Base-by-base conservation (phyloP, 2,888 invertebrate species). In the Coleophora flavipennella region DNA sequence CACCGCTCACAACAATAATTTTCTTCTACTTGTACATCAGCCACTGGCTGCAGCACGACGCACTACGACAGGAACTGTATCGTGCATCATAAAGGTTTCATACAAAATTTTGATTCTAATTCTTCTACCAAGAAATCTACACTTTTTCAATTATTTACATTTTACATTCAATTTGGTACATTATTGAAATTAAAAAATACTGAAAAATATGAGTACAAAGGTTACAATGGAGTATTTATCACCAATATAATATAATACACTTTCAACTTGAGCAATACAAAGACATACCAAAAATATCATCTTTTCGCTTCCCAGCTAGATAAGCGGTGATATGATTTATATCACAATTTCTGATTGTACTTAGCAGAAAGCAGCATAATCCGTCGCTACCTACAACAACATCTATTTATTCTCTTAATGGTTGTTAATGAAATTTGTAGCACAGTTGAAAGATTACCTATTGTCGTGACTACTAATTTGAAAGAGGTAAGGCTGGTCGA, bases 31-130 rank as follows among this genome's bases (percentile, higher is more conserved):
- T 49, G 58, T 58, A 64, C 65, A 63, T 66, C 65, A 62, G 68
- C 61, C 47, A 52, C 71, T 67, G 75, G 70, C 64, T 59, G 68
- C 58, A 73, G 79, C 83, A 83, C 84, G 83, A 77, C 64, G 51
- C 62, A 72, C 80, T 81, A 79, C 71, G 53, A 75, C 71, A 83
- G 84, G 84, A 84, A 83, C 84, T 83, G 79, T 74, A 73, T 83
- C 84, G 84, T 83, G 84, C 84, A 72, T 75, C 68, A 62, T 62
- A 71, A 69, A 66, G 68, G 64, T 69, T 71, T 65, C 62, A 67
- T 81, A 73, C 68, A 73, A 68, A 20, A 77, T 76, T 80, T 78
- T 67, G 75, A 78, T 62, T 60, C 68, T 65, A 65, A 60, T 53
- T 60, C 53, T 49, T 49, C 53, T 58, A 60, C 49, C 52, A 56